Evolutionary conservation across 2,797 vertebrate genomes (phyloP).

Genomic region (Limnodromus scolopaceus): DNA sequence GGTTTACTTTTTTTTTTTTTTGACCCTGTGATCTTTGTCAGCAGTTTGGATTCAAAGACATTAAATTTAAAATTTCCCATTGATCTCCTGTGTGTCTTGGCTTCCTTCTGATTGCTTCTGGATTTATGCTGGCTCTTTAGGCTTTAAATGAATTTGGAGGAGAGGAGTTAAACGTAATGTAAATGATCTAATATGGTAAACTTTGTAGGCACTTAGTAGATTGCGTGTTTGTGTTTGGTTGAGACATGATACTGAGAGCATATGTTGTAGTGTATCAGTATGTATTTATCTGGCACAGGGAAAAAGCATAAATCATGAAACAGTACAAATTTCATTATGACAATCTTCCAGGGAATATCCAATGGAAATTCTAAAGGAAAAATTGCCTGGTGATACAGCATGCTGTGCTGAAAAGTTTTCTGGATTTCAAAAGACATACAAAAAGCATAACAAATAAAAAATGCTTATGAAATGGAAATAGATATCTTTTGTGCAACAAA

Average conservation of each 20-base stretch:
- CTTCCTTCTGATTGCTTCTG: constrained; percentile 26
- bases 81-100: not conserved
- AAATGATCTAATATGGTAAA: constrained; percentile 18
- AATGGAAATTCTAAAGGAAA: constrained; percentile 20
- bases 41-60: constrained; percentile 40
- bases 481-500: not conserved
- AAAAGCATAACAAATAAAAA: constrained; percentile 23
- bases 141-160: constrained; percentile 13
- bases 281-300: not conserved
- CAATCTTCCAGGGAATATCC: not conserved
- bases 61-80: constrained; percentile 21
- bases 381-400: not conserved
- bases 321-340: not conserved
- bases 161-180: not conserved
- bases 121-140: not conserved
- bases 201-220: not conserved
- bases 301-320: not conserved
- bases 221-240: not conserved
- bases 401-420: constrained; percentile 19
- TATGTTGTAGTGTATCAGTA: not conserved
- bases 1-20: not conserved
- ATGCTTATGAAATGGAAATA: constrained; percentile 30
- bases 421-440: constrained; percentile 1
- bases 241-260: not conserved
- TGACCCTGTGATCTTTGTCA: constrained; percentile 15